These are phyloP conservation scores for Rhinopomastus cyanomelas DNA, from an alignment of 2,113 vertebrate species.

Conservation along the genomic window DNA sequence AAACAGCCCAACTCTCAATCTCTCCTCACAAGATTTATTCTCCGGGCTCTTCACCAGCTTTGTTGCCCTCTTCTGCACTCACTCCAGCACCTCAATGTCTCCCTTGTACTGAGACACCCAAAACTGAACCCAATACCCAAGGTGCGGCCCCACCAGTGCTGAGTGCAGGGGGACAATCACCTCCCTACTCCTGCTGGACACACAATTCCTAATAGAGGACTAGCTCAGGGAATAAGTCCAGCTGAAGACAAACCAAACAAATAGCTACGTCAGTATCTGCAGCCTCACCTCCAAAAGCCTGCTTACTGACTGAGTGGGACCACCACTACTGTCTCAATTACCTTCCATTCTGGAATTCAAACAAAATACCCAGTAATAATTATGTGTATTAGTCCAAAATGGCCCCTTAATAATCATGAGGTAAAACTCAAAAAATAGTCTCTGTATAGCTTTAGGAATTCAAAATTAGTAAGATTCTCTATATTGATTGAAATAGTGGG, in stretches of 20 bases:
- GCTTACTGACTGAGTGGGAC: background rate
- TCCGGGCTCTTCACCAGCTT: too few relatives aligned
- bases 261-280: background rate
- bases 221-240: background rate
- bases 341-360: background rate
- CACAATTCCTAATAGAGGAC: too few relatives aligned
- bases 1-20: too few relatives aligned
- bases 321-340: background rate
- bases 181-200: too few relatives aligned
- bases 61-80: too few relatives aligned
- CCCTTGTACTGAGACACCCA: too few relatives aligned
- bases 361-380: background rate
- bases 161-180: too few relatives aligned
- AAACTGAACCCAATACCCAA: too few relatives aligned
- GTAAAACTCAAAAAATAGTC: background rate
- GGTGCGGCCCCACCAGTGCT: too few relatives aligned
- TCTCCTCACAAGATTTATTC: too few relatives aligned
- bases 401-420: background rate
- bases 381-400: background rate
- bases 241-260: background rate
- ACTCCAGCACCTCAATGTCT: too few relatives aligned
- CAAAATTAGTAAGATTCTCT: background rate
- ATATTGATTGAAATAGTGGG: background rate
- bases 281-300: background rate
- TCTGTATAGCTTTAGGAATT: background rate